A percentile compares a stretch with the other conserved stretches of the same genome.
phyloP scores from a whole-genome alignment of 2,797 vertebrate species.

The Euphonia xanthogaster region DNA sequence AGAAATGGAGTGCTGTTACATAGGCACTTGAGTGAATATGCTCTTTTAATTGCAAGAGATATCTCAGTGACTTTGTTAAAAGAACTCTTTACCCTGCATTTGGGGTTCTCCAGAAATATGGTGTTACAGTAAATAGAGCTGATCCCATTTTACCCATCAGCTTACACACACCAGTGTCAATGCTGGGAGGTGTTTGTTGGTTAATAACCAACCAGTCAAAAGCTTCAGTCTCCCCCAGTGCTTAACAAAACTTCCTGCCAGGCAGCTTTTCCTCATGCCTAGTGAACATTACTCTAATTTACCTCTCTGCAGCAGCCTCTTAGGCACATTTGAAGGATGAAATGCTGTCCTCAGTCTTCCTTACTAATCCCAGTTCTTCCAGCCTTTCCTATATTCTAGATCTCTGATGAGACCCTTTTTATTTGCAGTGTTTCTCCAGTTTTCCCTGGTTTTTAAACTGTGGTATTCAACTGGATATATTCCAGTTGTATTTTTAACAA shows the following conservation, averaged over 20 bases:
- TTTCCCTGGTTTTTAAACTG: neutral
- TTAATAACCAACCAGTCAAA: neutral
- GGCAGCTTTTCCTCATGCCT: neutral
- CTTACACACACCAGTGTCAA: accelerated
- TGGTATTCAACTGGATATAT: neutral
- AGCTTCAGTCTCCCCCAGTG: neutral
- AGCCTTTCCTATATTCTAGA: neutral
- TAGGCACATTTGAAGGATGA: neutral
- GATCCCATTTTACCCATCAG: neutral
- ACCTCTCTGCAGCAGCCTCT: neutral
- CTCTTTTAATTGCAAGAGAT: neutral
- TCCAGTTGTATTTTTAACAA: neutral
- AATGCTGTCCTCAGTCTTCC: neutral
- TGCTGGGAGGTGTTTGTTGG: neutral
- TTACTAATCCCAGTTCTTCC: neutral
- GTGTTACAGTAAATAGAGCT: neutral
- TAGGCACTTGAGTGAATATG: neutral
- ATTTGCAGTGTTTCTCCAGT: neutral
- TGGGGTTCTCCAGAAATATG: neutral
- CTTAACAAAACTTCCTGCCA: neutral
- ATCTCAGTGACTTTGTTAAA: neutral
- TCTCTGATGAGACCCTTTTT: neutral
- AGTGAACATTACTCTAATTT: neutral
- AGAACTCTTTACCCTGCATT: neutral
- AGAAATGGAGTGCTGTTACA: neutral